Percentiles rank a stretch among this genome's conserved stretches.
These are phyloP conservation scores for Trichogramma evanescens DNA, from an alignment of 2,888 invertebrate species.

Conservation along the genomic window DNA sequence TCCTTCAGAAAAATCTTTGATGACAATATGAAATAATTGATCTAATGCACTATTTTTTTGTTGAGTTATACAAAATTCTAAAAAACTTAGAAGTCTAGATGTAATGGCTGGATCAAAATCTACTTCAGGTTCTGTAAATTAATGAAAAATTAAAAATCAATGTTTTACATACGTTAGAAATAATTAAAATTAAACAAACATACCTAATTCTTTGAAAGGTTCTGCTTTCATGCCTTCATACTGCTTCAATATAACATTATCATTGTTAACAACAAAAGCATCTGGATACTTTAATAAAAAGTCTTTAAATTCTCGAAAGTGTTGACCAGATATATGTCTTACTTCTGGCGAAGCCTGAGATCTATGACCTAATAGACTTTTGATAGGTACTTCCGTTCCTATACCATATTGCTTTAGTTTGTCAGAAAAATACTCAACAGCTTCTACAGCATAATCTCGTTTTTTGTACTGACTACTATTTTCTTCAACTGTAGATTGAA, in stretches of 20 bases:
- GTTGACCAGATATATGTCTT: slow-evolving; percentile 89
- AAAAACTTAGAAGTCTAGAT: slow-evolving; percentile 74
- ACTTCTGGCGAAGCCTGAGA: slow-evolving; percentile 96
- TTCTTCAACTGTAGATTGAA: slow-evolving; percentile 60
- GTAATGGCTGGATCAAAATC: slow-evolving; percentile 75
- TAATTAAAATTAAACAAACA: not conserved
- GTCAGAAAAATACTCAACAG: slow-evolving; percentile 93
- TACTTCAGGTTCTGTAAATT: slow-evolving; percentile 52
- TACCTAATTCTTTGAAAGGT: slow-evolving; percentile 57
- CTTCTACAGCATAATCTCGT: slow-evolving; percentile 89
- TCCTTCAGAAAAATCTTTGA: slow-evolving; percentile 71
- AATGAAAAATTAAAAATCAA: not conserved
- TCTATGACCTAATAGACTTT: slow-evolving; percentile 91
- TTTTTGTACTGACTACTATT: slow-evolving; percentile 57
- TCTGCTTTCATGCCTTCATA: slow-evolving; percentile 63
- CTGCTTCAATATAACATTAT: slow-evolving; percentile 72
- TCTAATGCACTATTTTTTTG: slow-evolving; percentile 80
- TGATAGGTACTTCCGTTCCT: slow-evolving; percentile 93
- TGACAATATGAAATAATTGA: slow-evolving; percentile 76
- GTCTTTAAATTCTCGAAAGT: slow-evolving; percentile 88
- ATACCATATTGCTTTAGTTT: slow-evolving; percentile 93
- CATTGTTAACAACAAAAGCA: slow-evolving; percentile 73
- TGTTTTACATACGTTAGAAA: not conserved
- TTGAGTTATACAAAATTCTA: slow-evolving; percentile 73
- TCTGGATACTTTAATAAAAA: slow-evolving; percentile 80